These are phyloP conservation scores for Hypotaenidia philippensis DNA, from an alignment of 2,797 vertebrate genomes.

Conservation along the genomic window DNA sequence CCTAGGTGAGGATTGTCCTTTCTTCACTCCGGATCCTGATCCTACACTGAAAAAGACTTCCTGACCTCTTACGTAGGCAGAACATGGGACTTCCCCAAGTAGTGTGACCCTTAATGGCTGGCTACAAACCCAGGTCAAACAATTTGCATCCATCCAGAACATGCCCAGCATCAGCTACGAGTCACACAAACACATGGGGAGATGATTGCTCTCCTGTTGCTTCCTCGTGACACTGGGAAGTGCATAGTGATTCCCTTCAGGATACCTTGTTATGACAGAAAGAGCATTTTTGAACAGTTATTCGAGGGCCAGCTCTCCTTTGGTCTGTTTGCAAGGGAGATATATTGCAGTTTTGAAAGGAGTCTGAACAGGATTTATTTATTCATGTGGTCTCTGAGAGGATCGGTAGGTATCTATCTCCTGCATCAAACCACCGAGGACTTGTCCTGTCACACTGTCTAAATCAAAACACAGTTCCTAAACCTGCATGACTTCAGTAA, in stretches of 20 bases:
- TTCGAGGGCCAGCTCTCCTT: neutral
- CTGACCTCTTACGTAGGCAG: neutral
- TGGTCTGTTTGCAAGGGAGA: neutral
- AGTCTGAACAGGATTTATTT: neutral
- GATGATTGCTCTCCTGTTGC: neutral
- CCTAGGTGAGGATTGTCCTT: neutral
- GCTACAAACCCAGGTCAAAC: neutral
- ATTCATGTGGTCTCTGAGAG: neutral
- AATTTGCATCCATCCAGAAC: neutral
- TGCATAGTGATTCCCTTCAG: neutral
- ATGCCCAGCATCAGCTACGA: neutral
- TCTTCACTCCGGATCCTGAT: neutral
- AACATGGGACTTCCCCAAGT: neutral
- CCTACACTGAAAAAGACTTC: neutral
- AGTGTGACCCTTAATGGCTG: fast-evolving
- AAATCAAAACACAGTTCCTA: conserved; percentile 40
- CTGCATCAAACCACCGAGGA: neutral
- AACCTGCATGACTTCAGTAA: conserved; percentile 29
- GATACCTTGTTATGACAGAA: neutral
- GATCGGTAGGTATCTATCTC: neutral
- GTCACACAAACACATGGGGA: fast-evolving
- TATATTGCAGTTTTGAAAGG: neutral
- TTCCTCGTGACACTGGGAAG: neutral
- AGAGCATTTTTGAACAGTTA: neutral
- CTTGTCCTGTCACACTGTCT: conserved; percentile 3